Evolutionary conservation across 2,797 vertebrate genomes (phyloP), one percentile per base, ranked within the genome.

Genomic region (Enteromius trimaculatus): DNA sequence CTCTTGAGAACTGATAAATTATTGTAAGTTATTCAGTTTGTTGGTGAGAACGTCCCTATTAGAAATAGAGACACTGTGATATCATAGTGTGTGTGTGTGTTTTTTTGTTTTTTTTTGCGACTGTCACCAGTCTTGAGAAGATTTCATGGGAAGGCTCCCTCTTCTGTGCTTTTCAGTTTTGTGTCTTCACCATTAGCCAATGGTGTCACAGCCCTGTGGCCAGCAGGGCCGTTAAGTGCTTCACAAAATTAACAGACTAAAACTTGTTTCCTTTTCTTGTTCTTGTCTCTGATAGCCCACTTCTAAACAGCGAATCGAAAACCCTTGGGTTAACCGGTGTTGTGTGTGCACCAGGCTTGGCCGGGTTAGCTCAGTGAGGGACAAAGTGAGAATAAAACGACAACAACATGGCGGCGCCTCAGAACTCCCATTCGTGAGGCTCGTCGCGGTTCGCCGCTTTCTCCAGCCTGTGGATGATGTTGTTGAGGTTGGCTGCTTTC

Each of bases 401-500:
- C 19, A n/a, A 19, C 19, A 31, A 34, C 64, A 10, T 23, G 55
- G 72, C 26, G 55, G 69, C 3, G 62, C 47, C 92, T 95, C 94
- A 96, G 94, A 96, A 97, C 92, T 97, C 96, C 96, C 96, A 97
- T 91, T 97, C 96, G 31, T 93, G 94, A 85, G 96, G 94, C 91
- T 99, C 98, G 91, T 99, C 98, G 87, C 97, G 97, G 91, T 97
- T 99, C 71, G 97, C 98, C 3, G 97, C 98, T 93, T 98, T 98
- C 95, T 99, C 98, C 94, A 99, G 93, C 92, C 98, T 96, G 94
- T 99, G 97, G 93, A 99, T 99, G 93, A 99, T 99, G 96, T 96
- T 99, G 96, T 99, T 99, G 94, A 99, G 96, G 95, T 99, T 99
- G 86, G 98, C 98, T 42, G 97, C 98, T 93, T 99, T 99, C 96